Conservation (phyloP, 2,797 vertebrate species). For the Falco rusticolus region DNA sequence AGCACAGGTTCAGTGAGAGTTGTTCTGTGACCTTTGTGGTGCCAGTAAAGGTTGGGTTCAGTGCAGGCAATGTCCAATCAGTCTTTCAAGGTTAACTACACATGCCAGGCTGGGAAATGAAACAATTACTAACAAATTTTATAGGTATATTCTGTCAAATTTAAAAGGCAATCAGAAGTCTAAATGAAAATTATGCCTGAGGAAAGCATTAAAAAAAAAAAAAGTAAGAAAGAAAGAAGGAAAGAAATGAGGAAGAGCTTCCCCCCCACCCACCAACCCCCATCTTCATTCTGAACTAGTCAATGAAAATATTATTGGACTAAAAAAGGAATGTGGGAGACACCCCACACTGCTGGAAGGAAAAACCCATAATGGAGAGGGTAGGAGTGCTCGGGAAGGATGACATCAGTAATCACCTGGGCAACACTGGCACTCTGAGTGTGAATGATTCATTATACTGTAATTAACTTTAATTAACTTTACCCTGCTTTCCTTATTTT, state of each 20-base stretch:
- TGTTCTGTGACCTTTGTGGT: constrained; percentile 75
- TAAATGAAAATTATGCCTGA: constrained; percentile 74
- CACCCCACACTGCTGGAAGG: neutral
- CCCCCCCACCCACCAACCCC: neutral
- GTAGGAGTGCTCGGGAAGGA: constrained; percentile 27
- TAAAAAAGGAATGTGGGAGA: neutral
- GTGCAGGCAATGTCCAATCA: constrained; percentile 66
- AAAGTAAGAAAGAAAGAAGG: no score
- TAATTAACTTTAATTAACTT: constrained; percentile 81
- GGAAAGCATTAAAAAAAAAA: constrained; percentile 7
- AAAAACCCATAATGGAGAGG: neutral
- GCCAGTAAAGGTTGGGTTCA: constrained; percentile 77
- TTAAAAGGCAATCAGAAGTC: constrained; percentile 77
- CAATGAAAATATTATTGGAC: neutral
- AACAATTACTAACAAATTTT: constrained; percentile 82
- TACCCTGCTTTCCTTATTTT: constrained; percentile 77
- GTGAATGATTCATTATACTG: constrained; percentile 73
- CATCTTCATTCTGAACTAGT: neutral
- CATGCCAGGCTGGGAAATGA: constrained; percentile 80
- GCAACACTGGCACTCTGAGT: constrained; percentile 61
- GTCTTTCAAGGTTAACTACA: constrained; percentile 83
- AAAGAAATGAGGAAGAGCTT: neutral
- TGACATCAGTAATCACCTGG: constrained; percentile 65
- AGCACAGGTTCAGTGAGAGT: constrained; percentile 61
- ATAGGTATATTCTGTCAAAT: constrained; percentile 79